Evolutionary conservation across 2,113 vertebrate genomes (phyloP).

Genomic region (Chauna torquata): DNA sequence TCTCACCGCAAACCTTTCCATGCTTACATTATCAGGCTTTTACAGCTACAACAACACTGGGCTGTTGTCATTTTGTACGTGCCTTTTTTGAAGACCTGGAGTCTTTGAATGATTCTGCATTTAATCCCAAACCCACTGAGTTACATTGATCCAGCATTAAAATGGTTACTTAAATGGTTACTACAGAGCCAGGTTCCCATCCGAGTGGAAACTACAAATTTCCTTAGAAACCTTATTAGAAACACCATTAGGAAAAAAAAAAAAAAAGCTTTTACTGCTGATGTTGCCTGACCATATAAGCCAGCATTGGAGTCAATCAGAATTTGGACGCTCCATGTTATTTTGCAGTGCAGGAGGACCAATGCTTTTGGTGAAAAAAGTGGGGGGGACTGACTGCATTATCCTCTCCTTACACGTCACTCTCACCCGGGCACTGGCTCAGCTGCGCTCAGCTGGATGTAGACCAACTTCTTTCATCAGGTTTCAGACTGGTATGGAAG

Average conservation of each 20-base stretch:
- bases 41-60: not conserved
- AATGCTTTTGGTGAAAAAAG: fast-evolving
- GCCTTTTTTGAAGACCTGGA: not conserved
- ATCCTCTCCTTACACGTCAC: not conserved
- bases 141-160: not conserved
- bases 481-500: not conserved
- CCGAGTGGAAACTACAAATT: not conserved
- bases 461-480: not conserved
- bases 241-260: not conserved
- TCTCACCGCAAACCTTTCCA: not conserved
- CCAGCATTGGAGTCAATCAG: not conserved
- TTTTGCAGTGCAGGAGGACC: not conserved
- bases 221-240: no score
- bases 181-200: not conserved
- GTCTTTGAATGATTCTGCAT: not conserved
- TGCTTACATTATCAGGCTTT: not conserved
- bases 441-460: not conserved
- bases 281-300: not conserved
- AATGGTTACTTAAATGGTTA: not conserved
- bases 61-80: not conserved
- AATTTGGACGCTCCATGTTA: not conserved
- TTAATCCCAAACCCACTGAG: not conserved
- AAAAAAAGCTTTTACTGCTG: not conserved
- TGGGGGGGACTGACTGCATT: fast-evolving
- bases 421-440: not conserved